These are phyloP conservation scores for Hirtodrosophila alboralis DNA, from an alignment of 2,888 invertebrate species.

Conservation along the genomic window DNA sequence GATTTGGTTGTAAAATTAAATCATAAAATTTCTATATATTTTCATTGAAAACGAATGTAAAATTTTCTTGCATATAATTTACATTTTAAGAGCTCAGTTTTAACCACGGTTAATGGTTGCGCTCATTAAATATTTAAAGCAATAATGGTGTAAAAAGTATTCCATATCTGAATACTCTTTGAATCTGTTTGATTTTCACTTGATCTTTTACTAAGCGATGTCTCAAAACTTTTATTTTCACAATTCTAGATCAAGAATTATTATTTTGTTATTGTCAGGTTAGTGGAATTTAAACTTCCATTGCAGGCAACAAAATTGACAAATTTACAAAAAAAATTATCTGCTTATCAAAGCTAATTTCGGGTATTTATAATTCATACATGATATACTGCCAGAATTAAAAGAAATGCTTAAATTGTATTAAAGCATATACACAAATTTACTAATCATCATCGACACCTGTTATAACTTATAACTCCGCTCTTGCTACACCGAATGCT, in stretches of 20 bases:
- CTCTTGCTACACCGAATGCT: conserved; percentile 38
- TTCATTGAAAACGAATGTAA: conserved; percentile 10
- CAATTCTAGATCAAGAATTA: conserved; percentile 8
- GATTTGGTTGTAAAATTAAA: conserved; percentile 25
- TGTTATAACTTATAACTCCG: conserved; percentile 13
- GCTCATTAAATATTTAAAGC: conserved; percentile 40
- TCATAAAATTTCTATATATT: too few species aligned
- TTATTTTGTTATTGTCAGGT: too few species aligned
- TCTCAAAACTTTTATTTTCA: neutral
- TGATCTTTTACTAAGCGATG: neutral
- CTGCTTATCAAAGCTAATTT: too few species aligned
- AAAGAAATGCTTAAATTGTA: conserved; percentile 19
- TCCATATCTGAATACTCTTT: conserved; percentile 1
- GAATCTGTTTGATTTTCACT: neutral
- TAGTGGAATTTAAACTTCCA: too few species aligned
- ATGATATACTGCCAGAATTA: conserved; percentile 41
- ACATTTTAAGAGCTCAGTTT: too few species aligned
- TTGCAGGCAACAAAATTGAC: too few species aligned
- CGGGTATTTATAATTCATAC: conserved; percentile 6
- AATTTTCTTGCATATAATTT: conserved; percentile 27
- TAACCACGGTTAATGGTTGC: conserved; percentile 3
- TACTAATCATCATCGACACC: conserved; percentile 17
- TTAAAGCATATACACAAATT: conserved; percentile 20
- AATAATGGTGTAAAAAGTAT: conserved; percentile 8
- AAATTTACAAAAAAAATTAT: too few species aligned